phyloP scores from a whole-genome alignment of 2,797 vertebrate species.

The Cyprinella venusta region DNA sequence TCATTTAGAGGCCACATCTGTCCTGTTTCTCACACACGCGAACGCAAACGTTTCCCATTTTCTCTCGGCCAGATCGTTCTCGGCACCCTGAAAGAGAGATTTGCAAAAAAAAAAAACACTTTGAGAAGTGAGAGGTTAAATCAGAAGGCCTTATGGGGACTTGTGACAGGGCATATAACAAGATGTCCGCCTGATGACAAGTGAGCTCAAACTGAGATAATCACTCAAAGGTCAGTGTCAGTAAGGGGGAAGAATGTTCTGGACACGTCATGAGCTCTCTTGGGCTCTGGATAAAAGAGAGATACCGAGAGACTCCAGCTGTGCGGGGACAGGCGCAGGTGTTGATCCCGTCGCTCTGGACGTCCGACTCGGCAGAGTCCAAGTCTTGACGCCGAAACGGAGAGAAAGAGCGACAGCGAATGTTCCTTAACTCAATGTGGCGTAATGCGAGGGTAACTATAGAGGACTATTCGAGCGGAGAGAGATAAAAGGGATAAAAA shows the following conservation, averaged over 20 bases:
- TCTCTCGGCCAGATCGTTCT: not conserved
- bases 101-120: slow-evolving; percentile 26
- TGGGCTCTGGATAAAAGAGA: slow-evolving; percentile 47
- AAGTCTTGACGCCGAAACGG: slow-evolving; percentile 27
- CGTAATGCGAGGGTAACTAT: slow-evolving; percentile 15
- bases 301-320: slow-evolving; percentile 39
- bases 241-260: slow-evolving; percentile 36
- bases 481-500: slow-evolving; percentile 55
- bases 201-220: slow-evolving; percentile 44
- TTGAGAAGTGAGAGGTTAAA: slow-evolving; percentile 30
- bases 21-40: not conserved
- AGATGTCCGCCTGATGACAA: slow-evolving; percentile 44
- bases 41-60: slow-evolving; percentile 4
- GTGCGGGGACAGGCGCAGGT: slow-evolving; percentile 19
- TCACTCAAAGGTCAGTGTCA: slow-evolving; percentile 50
- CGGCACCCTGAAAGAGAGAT: slow-evolving; percentile 40
- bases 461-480: slow-evolving; percentile 41
- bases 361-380: slow-evolving; percentile 25
- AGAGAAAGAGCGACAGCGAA: slow-evolving; percentile 26
- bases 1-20: slow-evolving; percentile 29
- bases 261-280: slow-evolving; percentile 32
- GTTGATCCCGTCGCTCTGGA: slow-evolving; percentile 36
- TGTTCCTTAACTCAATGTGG: slow-evolving; percentile 31
- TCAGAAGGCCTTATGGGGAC: slow-evolving; percentile 24
- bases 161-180: slow-evolving; percentile 44